Evolutionary conservation across 2,888 invertebrate genomes (phyloP).

Genomic region (Osmoderma eremita): DNA sequence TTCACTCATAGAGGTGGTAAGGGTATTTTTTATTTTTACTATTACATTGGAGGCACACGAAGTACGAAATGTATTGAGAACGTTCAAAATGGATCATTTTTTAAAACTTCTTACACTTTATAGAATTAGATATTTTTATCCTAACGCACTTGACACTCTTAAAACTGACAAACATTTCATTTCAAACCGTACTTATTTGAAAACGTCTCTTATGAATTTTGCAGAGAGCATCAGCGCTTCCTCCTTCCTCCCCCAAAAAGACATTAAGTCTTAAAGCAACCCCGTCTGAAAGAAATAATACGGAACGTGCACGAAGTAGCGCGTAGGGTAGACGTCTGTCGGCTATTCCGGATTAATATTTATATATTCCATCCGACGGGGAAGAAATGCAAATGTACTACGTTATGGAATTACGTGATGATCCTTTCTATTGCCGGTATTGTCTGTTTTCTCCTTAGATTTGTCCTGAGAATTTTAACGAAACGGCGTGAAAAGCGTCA

Average conservation of each 20-base stretch:
- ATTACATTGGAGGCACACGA: no score
- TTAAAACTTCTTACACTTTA: no score
- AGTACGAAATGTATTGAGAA: no score
- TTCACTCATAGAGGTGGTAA: no score
- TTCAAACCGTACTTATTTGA: no score
- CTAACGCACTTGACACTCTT: no score
- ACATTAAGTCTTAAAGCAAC: slow-evolving; percentile 24
- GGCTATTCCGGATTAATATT: slow-evolving; percentile 49
- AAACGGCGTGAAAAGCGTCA: slow-evolving; percentile 35
- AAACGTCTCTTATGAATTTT: slow-evolving; percentile 23
- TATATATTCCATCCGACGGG: slow-evolving; percentile 50
- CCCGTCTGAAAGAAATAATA: slow-evolving; percentile 1
- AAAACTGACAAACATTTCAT: no score
- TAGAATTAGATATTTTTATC: no score
- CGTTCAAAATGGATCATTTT: no score
- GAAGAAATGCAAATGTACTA: slow-evolving; percentile 52
- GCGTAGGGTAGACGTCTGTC: slow-evolving; percentile 23
- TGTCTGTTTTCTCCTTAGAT: slow-evolving; percentile 43
- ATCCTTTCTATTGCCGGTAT: slow-evolving; percentile 49
- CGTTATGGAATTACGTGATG: slow-evolving; percentile 52
- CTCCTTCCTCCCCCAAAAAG: slow-evolving; percentile 5
- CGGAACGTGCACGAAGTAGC: slow-evolving; percentile 5
- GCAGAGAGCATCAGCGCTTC: slow-evolving; percentile 24
- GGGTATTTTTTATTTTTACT: no score
- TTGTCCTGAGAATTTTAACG: slow-evolving; percentile 36